phyloP scores from a whole-genome alignment of 2,888 invertebrate genomes.

The Diarsia rubi region DNA sequence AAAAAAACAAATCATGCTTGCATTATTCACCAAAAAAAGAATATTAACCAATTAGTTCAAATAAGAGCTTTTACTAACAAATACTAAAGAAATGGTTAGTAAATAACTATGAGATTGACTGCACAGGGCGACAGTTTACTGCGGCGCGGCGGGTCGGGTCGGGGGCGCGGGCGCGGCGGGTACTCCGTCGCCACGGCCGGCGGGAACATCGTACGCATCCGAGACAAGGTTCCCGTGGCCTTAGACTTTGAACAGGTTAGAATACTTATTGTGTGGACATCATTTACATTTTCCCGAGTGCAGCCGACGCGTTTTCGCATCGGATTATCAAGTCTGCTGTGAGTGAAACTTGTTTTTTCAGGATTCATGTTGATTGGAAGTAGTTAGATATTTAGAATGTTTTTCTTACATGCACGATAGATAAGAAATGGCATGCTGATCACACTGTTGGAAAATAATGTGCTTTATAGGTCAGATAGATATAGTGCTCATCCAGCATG shows the following conservation, averaged over 20 bases:
- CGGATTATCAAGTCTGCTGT: background rate
- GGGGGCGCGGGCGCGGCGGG: conserved; percentile 82
- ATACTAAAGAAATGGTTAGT: conserved; percentile 11
- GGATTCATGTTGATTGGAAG: background rate
- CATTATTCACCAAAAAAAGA: background rate
- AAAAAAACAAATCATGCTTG: conserved; percentile 1
- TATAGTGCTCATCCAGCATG: background rate
- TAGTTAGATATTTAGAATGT: conserved; percentile 16
- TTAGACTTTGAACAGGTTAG: conserved; percentile 83
- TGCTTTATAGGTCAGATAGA: background rate
- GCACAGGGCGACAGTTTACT: conserved; percentile 86
- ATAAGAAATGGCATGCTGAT: background rate
- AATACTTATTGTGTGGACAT: conserved; percentile 16
- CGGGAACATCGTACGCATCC: conserved; percentile 84
- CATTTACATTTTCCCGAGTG: background rate
- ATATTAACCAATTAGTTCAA: background rate
- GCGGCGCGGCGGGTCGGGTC: conserved; percentile 79
- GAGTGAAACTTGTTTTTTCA: conserved; percentile 13
- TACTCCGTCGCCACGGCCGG: conserved; percentile 79
- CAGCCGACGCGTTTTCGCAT: background rate
- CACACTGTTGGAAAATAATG: background rate
- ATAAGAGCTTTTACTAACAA: conserved; percentile 34
- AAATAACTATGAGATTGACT: conserved; percentile 31
- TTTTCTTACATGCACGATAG: conserved; percentile 19
- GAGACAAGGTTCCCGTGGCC: conserved; percentile 74